Evolutionary conservation across 1,140 invertebrate genomes (phyloP).

Genomic region (Drosophila insularis): DNA sequence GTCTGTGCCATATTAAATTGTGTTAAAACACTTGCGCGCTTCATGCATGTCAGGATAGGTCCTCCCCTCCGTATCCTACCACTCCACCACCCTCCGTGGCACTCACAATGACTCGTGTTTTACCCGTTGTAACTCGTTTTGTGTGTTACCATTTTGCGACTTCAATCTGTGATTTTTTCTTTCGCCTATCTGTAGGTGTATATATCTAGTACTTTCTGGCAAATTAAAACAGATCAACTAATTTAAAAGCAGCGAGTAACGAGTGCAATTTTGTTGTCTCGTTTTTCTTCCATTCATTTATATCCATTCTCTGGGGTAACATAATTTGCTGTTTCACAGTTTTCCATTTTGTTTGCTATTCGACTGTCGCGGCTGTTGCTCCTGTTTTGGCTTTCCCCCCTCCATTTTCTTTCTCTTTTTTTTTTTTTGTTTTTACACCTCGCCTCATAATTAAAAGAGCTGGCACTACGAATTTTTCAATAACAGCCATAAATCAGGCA

Average conservation of each 20-base stretch:
- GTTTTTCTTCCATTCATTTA: neutral
- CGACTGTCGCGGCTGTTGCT: slow-evolving; percentile 2
- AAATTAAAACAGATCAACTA: slow-evolving; percentile 64
- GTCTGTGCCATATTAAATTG: slow-evolving; percentile 67
- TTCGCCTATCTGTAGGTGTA: neutral
- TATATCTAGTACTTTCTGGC: slow-evolving; percentile 55
- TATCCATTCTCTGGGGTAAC: slow-evolving; percentile 32
- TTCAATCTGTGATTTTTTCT: neutral
- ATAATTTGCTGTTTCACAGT: slow-evolving; percentile 51
- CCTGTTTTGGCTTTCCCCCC: neutral
- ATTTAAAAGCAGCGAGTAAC: slow-evolving; percentile 23
- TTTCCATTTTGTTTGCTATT: slow-evolving; percentile 38
- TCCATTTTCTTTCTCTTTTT: neutral
- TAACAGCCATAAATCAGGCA: slow-evolving; percentile 81
- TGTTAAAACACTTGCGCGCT: slow-evolving; percentile 76
- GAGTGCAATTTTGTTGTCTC: neutral
- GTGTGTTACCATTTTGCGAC: slow-evolving; percentile 11
- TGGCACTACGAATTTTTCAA: slow-evolving; percentile 79
- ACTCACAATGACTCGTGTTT: slow-evolving; percentile 50
- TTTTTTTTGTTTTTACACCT: slow-evolving; percentile 31
- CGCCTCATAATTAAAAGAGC: slow-evolving; percentile 76
- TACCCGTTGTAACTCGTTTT: slow-evolving; percentile 62
- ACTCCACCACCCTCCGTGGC: neutral
- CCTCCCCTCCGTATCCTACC: neutral
- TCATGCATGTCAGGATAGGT: slow-evolving; percentile 50